Conservation (phyloP, 1,140 invertebrate genomes). For the Drosophila navojoa region DNA sequence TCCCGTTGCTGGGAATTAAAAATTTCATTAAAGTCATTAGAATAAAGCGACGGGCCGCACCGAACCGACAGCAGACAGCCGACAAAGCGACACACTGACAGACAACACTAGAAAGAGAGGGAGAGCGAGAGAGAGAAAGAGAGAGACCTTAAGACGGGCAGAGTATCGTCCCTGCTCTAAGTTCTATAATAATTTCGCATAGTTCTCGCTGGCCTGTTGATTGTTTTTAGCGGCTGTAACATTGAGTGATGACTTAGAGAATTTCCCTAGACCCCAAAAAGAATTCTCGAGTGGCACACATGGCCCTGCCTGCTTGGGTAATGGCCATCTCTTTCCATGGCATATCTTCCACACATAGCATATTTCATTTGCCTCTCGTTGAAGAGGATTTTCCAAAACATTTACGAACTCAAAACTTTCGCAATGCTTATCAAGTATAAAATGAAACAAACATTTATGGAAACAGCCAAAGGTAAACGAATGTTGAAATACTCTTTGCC, state of each 20-base stretch:
- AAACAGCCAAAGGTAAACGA: not conserved
- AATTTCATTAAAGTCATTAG: constrained; percentile 80
- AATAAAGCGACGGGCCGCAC: constrained; percentile 49
- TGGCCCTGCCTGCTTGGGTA: constrained; percentile 49
- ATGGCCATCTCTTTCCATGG: constrained; percentile 10
- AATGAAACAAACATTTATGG: not conserved
- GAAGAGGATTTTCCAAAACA: constrained; percentile 64
- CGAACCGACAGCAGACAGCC: constrained; percentile 54
- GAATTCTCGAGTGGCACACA: constrained; percentile 47
- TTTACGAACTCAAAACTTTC: constrained; percentile 59
- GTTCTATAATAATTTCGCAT: constrained; percentile 62
- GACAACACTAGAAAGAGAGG: constrained; percentile 2
- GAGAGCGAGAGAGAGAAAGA: not conserved
- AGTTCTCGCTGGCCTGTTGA: constrained; percentile 66
- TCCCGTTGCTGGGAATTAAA: constrained; percentile 57
- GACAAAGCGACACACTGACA: constrained; percentile 43
- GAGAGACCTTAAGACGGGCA: constrained; percentile 10
- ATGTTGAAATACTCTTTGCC: too few species aligned
- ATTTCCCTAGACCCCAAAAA: constrained; percentile 1
- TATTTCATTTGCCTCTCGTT: constrained; percentile 52
- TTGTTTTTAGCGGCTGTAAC: constrained; percentile 74
- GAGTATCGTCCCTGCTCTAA: not conserved
- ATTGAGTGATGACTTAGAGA: constrained; percentile 69
- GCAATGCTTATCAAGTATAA: constrained; percentile 52
- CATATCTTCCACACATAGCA: constrained; percentile 29